Evolutionary conservation across 2,888 invertebrate species (phyloP).

Genomic region (Nasonia oneida): DNA sequence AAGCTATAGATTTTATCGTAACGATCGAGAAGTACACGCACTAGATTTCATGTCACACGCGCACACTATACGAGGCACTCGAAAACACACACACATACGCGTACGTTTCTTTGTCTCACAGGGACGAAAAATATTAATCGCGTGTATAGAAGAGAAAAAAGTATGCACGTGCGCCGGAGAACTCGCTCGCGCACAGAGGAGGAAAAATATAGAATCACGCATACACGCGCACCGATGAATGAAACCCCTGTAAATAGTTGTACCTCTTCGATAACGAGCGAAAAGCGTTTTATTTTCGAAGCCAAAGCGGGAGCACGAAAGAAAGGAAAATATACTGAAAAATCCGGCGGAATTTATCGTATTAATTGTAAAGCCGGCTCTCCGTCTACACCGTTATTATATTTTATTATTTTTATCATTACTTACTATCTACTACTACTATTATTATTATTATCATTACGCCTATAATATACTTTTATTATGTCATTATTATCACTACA

Average conservation of each 20-base stretch:
- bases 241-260: slow-evolving; percentile 51
- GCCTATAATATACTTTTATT: slow-evolving; percentile 56
- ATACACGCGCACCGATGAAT: background rate
- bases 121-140: slow-evolving; percentile 18
- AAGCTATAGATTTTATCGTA: slow-evolving; percentile 6
- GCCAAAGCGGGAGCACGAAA: slow-evolving; percentile 39
- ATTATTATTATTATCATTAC: slow-evolving; percentile 56
- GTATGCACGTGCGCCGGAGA: slow-evolving; percentile 1
- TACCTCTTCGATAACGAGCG: slow-evolving; percentile 48
- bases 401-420: slow-evolving; percentile 60
- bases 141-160: background rate
- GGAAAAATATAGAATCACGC: slow-evolving; percentile 28
- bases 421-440: slow-evolving; percentile 48
- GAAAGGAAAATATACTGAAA: slow-evolving; percentile 16
- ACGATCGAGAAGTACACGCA: slow-evolving; percentile 21
- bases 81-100: slow-evolving; percentile 29
- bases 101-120: slow-evolving; percentile 40
- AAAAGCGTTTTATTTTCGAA: slow-evolving; percentile 22
- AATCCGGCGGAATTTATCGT: slow-evolving; percentile 24
- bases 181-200: slow-evolving; percentile 21
- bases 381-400: slow-evolving; percentile 53
- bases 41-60: slow-evolving; percentile 46
- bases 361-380: slow-evolving; percentile 47
- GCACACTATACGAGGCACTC: slow-evolving; percentile 33
- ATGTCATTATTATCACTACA: slow-evolving; percentile 61